Percentiles rank a stretch among this genome's conserved stretches.
phyloP scores from a whole-genome alignment of 2,888 invertebrate genomes.

The Maniola hyperantus region DNA sequence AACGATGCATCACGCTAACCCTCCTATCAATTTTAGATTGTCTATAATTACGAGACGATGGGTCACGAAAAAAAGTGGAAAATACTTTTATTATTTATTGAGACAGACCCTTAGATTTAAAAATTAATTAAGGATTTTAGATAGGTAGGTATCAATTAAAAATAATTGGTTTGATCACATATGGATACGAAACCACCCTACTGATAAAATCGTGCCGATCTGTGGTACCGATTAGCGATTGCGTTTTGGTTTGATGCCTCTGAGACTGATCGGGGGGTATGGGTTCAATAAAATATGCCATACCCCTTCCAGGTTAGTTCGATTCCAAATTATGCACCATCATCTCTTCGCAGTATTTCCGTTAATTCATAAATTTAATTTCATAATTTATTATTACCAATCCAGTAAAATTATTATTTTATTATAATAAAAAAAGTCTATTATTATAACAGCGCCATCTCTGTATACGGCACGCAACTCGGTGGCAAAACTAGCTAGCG shows the following conservation, averaged over 20 bases:
- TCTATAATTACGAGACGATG: constrained; percentile 16
- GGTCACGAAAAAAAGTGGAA: constrained; percentile 8
- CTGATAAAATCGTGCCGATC: too few species aligned
- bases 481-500: constrained; percentile 41
- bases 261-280: too few species aligned
- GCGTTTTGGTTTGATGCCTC: too few species aligned
- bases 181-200: too few species aligned
- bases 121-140: neutral
- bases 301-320: too few species aligned
- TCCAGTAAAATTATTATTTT: too few species aligned
- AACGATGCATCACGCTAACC: constrained; percentile 48
- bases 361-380: too few species aligned
- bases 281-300: too few species aligned
- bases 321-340: too few species aligned
- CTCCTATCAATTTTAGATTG: constrained; percentile 36
- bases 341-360: too few species aligned
- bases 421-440: neutral
- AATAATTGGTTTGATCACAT: neutral
- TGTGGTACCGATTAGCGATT: too few species aligned
- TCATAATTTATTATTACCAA: too few species aligned
- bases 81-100: constrained; percentile 3
- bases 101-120: neutral
- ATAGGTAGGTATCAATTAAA: neutral
- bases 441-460: constrained; percentile 63
- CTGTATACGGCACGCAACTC: constrained; percentile 54